Conservation (phyloP, 2,888 invertebrate species). For the Cryptus viduatorius region DNA sequence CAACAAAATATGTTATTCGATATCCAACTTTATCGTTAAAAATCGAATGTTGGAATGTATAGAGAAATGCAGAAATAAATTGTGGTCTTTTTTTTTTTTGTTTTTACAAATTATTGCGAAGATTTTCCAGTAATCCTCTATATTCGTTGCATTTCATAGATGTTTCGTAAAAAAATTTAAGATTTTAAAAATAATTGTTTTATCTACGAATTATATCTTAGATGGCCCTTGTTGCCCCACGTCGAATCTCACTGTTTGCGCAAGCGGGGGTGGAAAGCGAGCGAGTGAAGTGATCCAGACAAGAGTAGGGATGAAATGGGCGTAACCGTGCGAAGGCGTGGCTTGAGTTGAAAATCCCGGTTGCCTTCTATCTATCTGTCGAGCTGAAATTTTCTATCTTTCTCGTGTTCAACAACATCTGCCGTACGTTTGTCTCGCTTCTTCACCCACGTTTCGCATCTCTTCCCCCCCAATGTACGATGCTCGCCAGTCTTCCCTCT, state of each 20-base stretch:
- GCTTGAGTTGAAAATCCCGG: conserved; percentile 80
- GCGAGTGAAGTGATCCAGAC: conserved; percentile 40
- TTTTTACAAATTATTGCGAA: too few species aligned
- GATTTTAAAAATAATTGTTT: neutral
- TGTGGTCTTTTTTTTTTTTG: too few species aligned
- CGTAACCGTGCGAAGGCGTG: conserved; percentile 76
- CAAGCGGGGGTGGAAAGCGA: conserved; percentile 53
- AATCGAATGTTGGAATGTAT: too few species aligned
- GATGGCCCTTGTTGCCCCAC: neutral
- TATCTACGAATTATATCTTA: neutral
- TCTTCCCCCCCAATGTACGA: neutral
- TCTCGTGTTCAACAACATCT: conserved; percentile 1
- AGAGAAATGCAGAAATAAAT: too few species aligned
- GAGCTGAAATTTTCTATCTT: conserved; percentile 17
- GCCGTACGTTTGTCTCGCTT: conserved; percentile 8
- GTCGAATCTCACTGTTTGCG: conserved; percentile 51
- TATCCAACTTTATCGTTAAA: too few species aligned
- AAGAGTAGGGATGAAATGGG: conserved; percentile 71
- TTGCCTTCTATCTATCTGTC: conserved; percentile 70
- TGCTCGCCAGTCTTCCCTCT: conserved; percentile 16
- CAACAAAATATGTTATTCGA: too few species aligned
- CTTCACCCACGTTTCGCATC: conserved; percentile 50
- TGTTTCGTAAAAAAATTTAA: neutral
- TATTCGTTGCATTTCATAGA: too few species aligned
- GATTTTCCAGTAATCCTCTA: too few species aligned